Evolutionary conservation across 2,113 vertebrate species (phyloP).

Genomic region (Falco punctatus): DNA sequence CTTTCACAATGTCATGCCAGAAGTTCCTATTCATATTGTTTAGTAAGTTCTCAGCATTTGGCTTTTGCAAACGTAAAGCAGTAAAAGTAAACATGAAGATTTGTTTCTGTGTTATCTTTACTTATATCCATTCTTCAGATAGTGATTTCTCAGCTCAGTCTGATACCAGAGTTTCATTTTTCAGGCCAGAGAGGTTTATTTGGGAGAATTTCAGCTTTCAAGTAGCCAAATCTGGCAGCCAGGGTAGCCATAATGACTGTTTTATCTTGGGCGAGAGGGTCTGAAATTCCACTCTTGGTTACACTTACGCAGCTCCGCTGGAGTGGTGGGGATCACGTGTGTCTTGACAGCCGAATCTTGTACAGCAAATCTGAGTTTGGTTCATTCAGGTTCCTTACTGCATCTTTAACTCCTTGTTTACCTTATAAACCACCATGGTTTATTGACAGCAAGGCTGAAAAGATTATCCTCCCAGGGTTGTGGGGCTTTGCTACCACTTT

Average conservation of each 20-base stretch:
- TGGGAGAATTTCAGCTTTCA: constrained; percentile 17
- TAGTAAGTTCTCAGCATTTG: neutral
- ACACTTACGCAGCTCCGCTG: neutral
- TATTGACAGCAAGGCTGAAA: neutral
- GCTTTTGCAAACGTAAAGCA: neutral
- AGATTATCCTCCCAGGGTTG: neutral
- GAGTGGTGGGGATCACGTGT: neutral
- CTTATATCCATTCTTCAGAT: constrained; percentile 27
- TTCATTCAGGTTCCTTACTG: neutral
- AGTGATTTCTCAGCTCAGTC: neutral
- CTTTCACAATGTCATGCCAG: neutral
- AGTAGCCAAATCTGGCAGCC: constrained; percentile 10
- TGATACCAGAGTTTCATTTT: constrained; percentile 47
- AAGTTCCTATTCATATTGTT: neutral
- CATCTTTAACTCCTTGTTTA: constrained; percentile 7
- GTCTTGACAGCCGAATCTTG: neutral
- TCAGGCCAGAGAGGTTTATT: constrained; percentile 17
- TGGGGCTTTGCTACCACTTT: neutral
- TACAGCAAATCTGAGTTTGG: neutral
- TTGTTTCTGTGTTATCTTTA: constrained; percentile 1
- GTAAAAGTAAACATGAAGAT: neutral
- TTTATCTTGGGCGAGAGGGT: constrained; percentile 23
- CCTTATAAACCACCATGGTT: neutral
- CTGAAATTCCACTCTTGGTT: constrained; percentile 45
- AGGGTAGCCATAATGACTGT: constrained; percentile 1